Evolutionary conservation across 2,888 invertebrate species (phyloP).

Genomic region (Drosophila diplacantha): DNA sequence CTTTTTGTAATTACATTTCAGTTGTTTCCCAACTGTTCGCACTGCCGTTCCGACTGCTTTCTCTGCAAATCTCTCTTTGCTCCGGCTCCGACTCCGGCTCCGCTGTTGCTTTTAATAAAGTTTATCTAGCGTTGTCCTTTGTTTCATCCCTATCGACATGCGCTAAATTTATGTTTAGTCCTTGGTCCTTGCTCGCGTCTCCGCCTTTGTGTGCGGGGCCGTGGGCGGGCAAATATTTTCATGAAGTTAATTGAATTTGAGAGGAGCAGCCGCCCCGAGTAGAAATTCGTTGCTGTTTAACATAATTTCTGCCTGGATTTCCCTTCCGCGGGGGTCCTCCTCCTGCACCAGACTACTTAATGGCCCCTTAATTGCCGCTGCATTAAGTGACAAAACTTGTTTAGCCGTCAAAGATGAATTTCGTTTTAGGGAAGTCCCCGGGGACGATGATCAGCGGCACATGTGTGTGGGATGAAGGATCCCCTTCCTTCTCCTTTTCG

Average conservation of each 20-base stretch:
- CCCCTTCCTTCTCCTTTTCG: conserved; percentile 9
- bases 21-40: conserved; percentile 47
- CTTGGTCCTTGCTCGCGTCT: conserved; percentile 13
- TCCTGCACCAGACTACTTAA: conserved; percentile 38
- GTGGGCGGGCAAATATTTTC: conserved; percentile 68
- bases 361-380: conserved; percentile 55
- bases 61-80: conserved; percentile 27
- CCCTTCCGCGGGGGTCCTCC: conserved; percentile 17
- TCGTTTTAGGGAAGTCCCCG: conserved; percentile 34
- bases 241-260: conserved; percentile 73
- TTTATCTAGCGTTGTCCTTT: conserved; percentile 71
- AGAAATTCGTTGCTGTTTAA: conserved; percentile 60
- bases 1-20: conserved; percentile 71
- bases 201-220: conserved; percentile 33
- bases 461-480: conserved; percentile 24
- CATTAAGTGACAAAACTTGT: conserved; percentile 64
- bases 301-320: conserved; percentile 52
- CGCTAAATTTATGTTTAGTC: conserved; percentile 64
- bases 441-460: conserved; percentile 31
- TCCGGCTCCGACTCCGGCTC: conserved; percentile 4
- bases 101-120: conserved; percentile 64
- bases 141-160: conserved; percentile 67
- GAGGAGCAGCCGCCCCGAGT: conserved; percentile 53
- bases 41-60: conserved; percentile 39
- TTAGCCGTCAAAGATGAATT: conserved; percentile 33